Base-by-base conservation (phyloP, 1,140 invertebrate genomes). In the Leptinotarsa lineolata region DNA sequence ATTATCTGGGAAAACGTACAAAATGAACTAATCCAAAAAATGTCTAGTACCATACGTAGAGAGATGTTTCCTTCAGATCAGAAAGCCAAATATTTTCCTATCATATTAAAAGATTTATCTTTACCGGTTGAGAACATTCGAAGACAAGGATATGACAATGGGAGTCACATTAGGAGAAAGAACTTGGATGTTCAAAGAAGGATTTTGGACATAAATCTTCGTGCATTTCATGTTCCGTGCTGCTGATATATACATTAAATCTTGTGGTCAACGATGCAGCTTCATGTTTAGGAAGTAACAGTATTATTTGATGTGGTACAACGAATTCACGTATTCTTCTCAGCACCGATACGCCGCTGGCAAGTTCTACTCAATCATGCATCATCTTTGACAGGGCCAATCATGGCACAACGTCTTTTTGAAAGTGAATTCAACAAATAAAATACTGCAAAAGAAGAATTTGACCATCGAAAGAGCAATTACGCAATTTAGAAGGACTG, bases 1-100 rank as follows among this genome's bases (percentile, higher is more conserved):
- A 78, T 71, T 81, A 77, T 73, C 72, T 75, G 44, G 70, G 70
- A 18, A 68, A 77, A 69, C 44, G 71, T 81, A 44, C 75, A 81
- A 74, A 80, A 81, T 69, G 76, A 81, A 76, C 72, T 81, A 64
- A 81, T n/a, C n/a, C n/a, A n/a, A n/a, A n/a, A n/a, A n/a, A n/a
- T 78, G 22, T 64, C 54, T 58, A 68, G 12, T 45, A 74, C 64
- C 66, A 75, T 81, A 72, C 77, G 75, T 74, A 70, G 63, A 66
- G 61, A 60, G 63, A 79, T 82, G 48, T 61, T 80, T 21, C 21
- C 68, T 46, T 70, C 44, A 22, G 74, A 76, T 60, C 78, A 73
- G 74, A 59, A 70, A 70, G 59, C 72, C 15, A 82, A 81, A 75
- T 81, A 81, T 77, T 83, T 72, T 67, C 74, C 79, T n/a, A 75